phyloP scores from a whole-genome alignment of 2,113 vertebrate species.

The Nothobranchius kuhntae region DNA sequence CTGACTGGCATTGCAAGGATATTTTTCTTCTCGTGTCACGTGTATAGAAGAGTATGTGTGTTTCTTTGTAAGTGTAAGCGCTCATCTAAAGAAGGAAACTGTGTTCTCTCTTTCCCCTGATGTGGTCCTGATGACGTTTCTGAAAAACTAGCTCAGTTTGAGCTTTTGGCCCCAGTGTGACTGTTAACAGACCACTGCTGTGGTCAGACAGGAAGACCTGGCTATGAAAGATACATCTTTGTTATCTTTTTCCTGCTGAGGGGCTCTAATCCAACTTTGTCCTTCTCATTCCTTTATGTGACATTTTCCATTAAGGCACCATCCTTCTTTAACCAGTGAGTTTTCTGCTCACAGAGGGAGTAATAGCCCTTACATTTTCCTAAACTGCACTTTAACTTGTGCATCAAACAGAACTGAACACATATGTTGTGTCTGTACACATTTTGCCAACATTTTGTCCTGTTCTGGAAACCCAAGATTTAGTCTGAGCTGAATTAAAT shows the following conservation, averaged over 20 bases:
- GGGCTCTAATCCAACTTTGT: too few species aligned
- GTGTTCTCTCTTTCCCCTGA: conserved; percentile 67
- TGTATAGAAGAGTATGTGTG: background rate
- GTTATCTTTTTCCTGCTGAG: too few species aligned
- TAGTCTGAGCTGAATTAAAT: conserved; percentile 7
- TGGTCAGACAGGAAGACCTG: conserved; percentile 71
- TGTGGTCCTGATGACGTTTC: conserved; percentile 71
- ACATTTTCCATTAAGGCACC: too few species aligned
- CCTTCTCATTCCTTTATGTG: too few species aligned
- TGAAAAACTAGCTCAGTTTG: conserved; percentile 66
- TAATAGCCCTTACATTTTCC: too few species aligned
- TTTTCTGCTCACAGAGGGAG: too few species aligned
- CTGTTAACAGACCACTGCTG: conserved; percentile 72
- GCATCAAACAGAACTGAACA: too few species aligned
- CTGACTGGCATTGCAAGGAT: conserved; percentile 18
- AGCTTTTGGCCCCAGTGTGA: conserved; percentile 66
- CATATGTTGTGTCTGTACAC: background rate
- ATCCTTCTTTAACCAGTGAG: too few species aligned
- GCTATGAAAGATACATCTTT: conserved; percentile 46
- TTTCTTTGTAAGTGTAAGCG: conserved; percentile 24
- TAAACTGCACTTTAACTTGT: too few species aligned
- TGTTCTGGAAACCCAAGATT: conserved; percentile 29
- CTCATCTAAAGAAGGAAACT: conserved; percentile 44
- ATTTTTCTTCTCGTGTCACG: conserved; percentile 21
- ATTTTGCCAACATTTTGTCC: conserved; percentile 19